Evolutionary conservation across 2,797 vertebrate genomes (phyloP), one percentile per base, ranked within the genome.

Genomic region (Mycteria americana): DNA sequence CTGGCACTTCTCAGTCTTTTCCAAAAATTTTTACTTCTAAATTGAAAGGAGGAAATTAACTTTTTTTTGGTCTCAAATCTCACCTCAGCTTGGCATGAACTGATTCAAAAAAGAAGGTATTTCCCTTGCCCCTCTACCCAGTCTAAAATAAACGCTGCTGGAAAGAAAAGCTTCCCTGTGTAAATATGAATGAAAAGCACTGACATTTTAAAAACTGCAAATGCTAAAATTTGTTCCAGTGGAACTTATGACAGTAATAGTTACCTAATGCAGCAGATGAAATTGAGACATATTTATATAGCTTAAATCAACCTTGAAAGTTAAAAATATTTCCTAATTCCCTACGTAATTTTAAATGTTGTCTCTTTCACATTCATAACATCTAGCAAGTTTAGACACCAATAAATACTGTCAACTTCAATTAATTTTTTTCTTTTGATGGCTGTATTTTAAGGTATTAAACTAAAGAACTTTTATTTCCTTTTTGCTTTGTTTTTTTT

Each of bases 311-410:
- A 73, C 63, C 45, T 23, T 25, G 1, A 79, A 93, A 93, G 74
- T 73, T 85, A 79, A 89, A 92, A 89, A 77, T 76, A 93, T 51
- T 92, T 93, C 87, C 91, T 89, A 93, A 73, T 93, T 96, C 87
- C 89, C 89, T 65, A 69, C 17, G 28, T 51, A 87, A 92, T 86
- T 86, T 81, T 68, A 70, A 53, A 46, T 60, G 68, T 25, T 75
- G 45, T 70, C 69, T 93, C 60, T 59, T 70, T 78, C 67, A 41
- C 50, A 30, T 54, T 46, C 9, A 2, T 28, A 77, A 89, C 13
- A 23, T 1, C 18, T 39, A 54, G 31, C 17, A 75, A 82, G 46
- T 88, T 91, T 48, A 83, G 75, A 89, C 35, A 88, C 39, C 46
- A 51, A 59, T 51, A 84, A 82, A 88, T n/a, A 82, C 15, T 70